phyloP scores from a whole-genome alignment of 2,113 vertebrate species.

The Acanthisitta chloris region DNA sequence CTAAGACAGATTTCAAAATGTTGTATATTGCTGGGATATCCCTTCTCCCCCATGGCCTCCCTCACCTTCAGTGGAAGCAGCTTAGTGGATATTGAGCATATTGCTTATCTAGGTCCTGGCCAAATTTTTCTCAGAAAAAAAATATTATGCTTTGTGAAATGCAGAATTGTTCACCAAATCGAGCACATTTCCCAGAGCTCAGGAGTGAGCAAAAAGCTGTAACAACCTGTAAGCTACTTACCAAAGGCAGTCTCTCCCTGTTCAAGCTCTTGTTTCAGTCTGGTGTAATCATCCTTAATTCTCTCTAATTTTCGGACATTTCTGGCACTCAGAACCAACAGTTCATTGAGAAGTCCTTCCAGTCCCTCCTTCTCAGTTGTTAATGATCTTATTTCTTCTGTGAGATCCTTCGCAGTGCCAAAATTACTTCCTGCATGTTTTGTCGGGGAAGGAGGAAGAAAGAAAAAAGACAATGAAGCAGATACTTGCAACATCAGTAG shows the following conservation, averaged over 20 bases:
- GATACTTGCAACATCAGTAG: not conserved
- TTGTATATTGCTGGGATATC: not conserved
- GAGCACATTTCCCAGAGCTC: not conserved
- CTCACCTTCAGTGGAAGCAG: not conserved
- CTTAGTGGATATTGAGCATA: not conserved
- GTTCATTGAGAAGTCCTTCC: conserved; percentile 78
- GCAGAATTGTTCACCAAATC: not conserved
- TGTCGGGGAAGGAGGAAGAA: not conserved
- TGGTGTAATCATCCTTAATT: conserved; percentile 78
- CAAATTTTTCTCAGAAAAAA: not conserved
- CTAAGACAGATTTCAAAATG: not conserved
- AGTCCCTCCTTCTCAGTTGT: conserved; percentile 80
- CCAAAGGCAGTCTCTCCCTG: conserved; percentile 73
- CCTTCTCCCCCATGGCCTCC: fast-evolving
- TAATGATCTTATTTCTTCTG: conserved; percentile 82
- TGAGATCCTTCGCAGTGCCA: conserved; percentile 82
- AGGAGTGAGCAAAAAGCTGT: not conserved
- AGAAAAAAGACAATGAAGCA: not conserved
- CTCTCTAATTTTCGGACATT: conserved; percentile 74
- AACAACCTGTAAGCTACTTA: conserved; percentile 67
- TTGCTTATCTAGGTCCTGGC: not conserved
- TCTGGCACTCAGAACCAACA: conserved; percentile 75
- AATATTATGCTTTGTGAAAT: not conserved
- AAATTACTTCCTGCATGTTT: conserved; percentile 82
- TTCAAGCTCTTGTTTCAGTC: conserved; percentile 80